These are phyloP conservation scores for Phaethon lepturus DNA, from an alignment of 2,113 vertebrate species.

Conservation along the genomic window DNA sequence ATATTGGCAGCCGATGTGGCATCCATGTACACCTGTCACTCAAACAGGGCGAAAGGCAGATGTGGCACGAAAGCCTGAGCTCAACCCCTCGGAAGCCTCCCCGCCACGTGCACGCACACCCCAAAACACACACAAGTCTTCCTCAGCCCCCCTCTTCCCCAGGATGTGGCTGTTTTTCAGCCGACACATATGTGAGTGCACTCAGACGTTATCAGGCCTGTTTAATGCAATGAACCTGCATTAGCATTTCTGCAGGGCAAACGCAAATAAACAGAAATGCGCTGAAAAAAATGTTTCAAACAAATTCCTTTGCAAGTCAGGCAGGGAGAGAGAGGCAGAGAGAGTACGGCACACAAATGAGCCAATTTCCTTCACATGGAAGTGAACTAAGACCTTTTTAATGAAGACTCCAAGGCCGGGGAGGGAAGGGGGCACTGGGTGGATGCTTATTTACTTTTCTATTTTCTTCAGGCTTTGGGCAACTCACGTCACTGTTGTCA, in stretches of 20 bases:
- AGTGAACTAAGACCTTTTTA: slow-evolving; percentile 59
- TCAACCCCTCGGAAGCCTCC: not conserved
- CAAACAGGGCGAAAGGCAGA: slow-evolving; percentile 71
- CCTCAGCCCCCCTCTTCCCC: not conserved
- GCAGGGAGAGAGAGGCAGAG: slow-evolving; percentile 15
- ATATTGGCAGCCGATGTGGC: slow-evolving; percentile 82
- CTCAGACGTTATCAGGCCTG: slow-evolving; percentile 56
- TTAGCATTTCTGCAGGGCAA: slow-evolving; percentile 78
- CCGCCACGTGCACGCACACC: not conserved
- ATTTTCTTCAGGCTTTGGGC: slow-evolving; percentile 19
- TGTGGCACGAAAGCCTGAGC: slow-evolving; percentile 36
- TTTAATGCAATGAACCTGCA: slow-evolving; percentile 45
- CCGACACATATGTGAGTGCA: slow-evolving; percentile 44
- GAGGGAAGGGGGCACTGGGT: not conserved
- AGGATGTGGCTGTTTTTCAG: slow-evolving; percentile 19
- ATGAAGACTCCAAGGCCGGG: not conserved
- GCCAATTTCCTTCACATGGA: slow-evolving; percentile 26
- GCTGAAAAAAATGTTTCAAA: slow-evolving; percentile 62
- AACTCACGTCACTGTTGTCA: not conserved
- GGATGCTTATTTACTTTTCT: not conserved
- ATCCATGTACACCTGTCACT: slow-evolving; percentile 86
- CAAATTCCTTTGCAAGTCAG: slow-evolving; percentile 64
- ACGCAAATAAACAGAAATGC: slow-evolving; percentile 79
- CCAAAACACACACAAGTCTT: not conserved
- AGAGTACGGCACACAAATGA: slow-evolving; percentile 41